Conservation (phyloP, 1,140 invertebrate genomes). For the Coboldia fuscipes region DNA sequence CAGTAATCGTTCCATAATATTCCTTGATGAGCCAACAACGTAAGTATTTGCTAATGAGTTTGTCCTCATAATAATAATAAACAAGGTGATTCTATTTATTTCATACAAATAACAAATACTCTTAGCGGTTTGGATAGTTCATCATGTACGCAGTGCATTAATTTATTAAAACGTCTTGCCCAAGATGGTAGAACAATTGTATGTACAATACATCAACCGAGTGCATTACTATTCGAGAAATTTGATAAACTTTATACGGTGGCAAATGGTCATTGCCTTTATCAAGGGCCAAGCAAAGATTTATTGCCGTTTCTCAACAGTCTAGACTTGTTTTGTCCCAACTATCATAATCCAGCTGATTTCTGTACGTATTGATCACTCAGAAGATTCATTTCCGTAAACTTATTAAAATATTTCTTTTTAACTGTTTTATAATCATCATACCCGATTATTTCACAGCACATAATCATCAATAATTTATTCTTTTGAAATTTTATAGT, state of each 20-base stretch:
- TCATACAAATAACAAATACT: constrained; percentile 7
- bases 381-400: no score
- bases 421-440: no score
- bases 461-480: no score
- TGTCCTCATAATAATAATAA: no score
- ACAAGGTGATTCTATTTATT: constrained; percentile 3
- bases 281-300: constrained; percentile 49
- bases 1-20: constrained; percentile 76
- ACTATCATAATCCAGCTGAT: constrained; percentile 90
- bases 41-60: no score
- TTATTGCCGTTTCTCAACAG: constrained; percentile 64
- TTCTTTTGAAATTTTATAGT: constrained; percentile 30
- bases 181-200: constrained; percentile 57
- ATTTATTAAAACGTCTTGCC: constrained; percentile 51
- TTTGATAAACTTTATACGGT: constrained; percentile 89
- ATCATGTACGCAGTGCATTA: constrained; percentile 62
- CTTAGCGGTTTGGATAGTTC: constrained; percentile 67
- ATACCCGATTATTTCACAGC: no score
- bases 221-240: constrained; percentile 85
- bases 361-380: constrained; percentile 34
- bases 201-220: constrained; percentile 91
- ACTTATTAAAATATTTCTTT: no score
- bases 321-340: constrained; percentile 62
- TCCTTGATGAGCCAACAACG: constrained; percentile 89
- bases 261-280: constrained; percentile 69